phyloP scores from a whole-genome alignment of 2,113 vertebrate species.

The Ariopsis seemanni region DNA sequence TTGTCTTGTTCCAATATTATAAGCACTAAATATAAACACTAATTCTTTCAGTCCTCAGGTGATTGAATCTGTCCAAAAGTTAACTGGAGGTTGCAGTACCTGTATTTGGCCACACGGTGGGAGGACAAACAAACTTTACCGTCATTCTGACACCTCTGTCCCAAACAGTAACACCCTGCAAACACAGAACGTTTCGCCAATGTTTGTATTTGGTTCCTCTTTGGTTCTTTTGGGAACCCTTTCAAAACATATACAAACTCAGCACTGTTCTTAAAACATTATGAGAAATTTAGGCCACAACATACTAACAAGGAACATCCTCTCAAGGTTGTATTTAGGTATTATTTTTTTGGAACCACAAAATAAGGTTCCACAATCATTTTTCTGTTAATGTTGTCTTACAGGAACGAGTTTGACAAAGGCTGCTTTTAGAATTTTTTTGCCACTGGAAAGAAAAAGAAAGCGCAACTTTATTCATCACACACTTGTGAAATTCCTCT shows the following conservation, averaged over 20 bases:
- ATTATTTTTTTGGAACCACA: no score
- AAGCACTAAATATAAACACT: background rate
- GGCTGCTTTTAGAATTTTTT: no score
- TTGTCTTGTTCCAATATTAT: background rate
- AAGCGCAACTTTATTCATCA: no score
- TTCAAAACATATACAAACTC: background rate
- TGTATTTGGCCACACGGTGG: constrained; percentile 20
- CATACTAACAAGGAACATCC: background rate
- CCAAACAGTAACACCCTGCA: background rate
- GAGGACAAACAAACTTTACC: constrained; percentile 12
- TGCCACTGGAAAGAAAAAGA: no score
- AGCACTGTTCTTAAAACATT: background rate
- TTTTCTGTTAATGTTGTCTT: no score
- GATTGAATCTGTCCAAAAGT: background rate
- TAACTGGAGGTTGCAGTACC: background rate
- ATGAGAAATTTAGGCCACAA: background rate
- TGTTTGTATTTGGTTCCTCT: background rate
- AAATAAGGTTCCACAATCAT: no score
- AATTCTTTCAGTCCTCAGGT: background rate
- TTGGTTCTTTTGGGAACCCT: background rate
- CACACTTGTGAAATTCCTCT: no score
- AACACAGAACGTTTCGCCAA: background rate
- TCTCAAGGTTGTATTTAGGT: no score
- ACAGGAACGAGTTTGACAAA: no score
- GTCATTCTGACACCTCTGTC: background rate